Evolutionary conservation across 2,797 vertebrate genomes (phyloP).

Genomic region (Lophura swinhoii): DNA sequence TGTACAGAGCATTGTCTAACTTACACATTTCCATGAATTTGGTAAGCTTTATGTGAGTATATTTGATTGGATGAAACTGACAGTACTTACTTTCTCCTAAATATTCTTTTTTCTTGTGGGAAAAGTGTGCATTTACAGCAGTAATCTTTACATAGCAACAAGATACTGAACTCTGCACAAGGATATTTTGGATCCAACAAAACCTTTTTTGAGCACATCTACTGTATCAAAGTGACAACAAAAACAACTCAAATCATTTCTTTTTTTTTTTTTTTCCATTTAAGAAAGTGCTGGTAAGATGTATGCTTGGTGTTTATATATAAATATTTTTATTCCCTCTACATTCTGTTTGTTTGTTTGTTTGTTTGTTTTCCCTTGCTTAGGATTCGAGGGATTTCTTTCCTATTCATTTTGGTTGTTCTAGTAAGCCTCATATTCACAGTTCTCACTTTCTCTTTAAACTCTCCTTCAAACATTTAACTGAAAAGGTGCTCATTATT

Average conservation of each 20-base stretch:
- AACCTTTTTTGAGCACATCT: neutral
- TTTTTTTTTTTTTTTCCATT: neutral
- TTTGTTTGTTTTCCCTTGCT: neutral
- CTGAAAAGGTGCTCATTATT: conserved; percentile 65
- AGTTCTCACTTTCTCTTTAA: conserved; percentile 31
- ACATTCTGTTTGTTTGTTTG: neutral
- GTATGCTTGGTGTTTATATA: neutral
- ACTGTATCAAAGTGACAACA: neutral
- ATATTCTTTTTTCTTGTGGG: neutral
- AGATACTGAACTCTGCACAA: neutral
- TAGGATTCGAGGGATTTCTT: neutral
- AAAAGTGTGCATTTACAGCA: neutral
- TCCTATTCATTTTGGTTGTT: neutral
- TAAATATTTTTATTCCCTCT: neutral
- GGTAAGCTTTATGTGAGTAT: neutral
- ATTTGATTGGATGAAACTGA: neutral
- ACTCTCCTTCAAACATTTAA: conserved; percentile 49
- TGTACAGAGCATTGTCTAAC: neutral
- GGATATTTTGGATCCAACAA: neutral
- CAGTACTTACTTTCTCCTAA: neutral
- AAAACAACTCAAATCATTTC: neutral
- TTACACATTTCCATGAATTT: neutral
- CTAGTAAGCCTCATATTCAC: neutral
- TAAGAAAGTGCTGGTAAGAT: neutral
- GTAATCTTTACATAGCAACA: neutral